Percentiles rank a stretch among this genome's conserved stretches.
Conservation (phyloP, 1,140 invertebrate genomes). For the Aphis craccivora region DNA sequence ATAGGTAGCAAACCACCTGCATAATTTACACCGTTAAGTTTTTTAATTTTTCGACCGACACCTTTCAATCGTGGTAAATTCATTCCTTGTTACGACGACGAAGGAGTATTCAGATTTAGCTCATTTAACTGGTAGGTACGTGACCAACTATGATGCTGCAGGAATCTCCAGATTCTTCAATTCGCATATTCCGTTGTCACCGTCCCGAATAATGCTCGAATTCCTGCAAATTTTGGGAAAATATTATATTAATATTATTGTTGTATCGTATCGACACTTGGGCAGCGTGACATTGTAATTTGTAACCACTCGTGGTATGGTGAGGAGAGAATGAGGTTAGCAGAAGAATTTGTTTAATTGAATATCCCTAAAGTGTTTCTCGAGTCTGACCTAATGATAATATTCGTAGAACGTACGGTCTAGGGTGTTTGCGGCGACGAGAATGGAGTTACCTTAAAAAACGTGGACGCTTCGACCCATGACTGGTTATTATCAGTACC, state of each 20-base stretch:
- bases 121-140: not conserved
- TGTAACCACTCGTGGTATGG: not conserved
- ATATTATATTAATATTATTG: not conserved
- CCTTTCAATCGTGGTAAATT: not conserved
- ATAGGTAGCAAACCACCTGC: not conserved
- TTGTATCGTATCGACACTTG: not conserved
- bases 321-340: not conserved
- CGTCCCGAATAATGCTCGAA: not conserved
- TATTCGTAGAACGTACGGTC: not conserved
- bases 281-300: not conserved
- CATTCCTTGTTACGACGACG: not conserved
- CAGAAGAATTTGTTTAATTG: not conserved
- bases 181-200: not conserved
- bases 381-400: not conserved
- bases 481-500: not conserved
- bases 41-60: not conserved
- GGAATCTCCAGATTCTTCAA: not conserved
- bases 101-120: not conserved
- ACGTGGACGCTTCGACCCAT: not conserved
- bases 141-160: not conserved
- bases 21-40: not conserved
- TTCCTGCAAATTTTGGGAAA: not conserved
- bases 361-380: not conserved
- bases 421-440: not conserved
- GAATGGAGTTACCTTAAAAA: not conserved